These are phyloP conservation scores for Ophion obscuratus DNA, from an alignment of 2,888 invertebrate genomes.

Conservation along the genomic window DNA sequence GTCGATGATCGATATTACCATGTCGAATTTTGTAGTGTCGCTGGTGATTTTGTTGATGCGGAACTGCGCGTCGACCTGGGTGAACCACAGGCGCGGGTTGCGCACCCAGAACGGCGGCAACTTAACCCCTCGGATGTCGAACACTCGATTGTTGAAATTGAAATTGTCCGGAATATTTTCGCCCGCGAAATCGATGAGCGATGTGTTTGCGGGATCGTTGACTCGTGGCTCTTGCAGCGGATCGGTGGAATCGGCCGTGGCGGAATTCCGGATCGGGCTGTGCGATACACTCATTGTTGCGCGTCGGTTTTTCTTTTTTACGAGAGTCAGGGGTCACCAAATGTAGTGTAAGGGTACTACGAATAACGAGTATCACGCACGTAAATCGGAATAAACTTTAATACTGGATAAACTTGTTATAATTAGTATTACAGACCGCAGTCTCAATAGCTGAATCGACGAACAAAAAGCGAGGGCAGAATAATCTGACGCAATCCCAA, in stretches of 20 bases:
- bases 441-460: too few relatives aligned
- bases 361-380: too few relatives aligned
- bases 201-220: not conserved
- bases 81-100: not conserved
- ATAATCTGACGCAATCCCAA: too few relatives aligned
- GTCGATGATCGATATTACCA: not conserved
- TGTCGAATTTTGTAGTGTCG: conserved; percentile 5
- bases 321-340: not conserved
- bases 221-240: not conserved
- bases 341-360: not conserved
- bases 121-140: not conserved
- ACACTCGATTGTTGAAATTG: not conserved
- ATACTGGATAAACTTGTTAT: too few relatives aligned
- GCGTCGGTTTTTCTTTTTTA: not conserved
- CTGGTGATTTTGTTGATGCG: not conserved
- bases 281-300: not conserved
- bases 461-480: too few relatives aligned
- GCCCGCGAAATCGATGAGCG: not conserved
- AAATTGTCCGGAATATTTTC: too few relatives aligned
- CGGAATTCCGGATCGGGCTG: not conserved
- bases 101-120: conserved; percentile 3
- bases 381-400: too few relatives aligned
- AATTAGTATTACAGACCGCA: too few relatives aligned
- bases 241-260: not conserved
- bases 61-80: conserved; percentile 20